These are phyloP conservation scores for Eristalinus sepulchralis DNA, from an alignment of 2,888 invertebrate species.

Conservation along the genomic window DNA sequence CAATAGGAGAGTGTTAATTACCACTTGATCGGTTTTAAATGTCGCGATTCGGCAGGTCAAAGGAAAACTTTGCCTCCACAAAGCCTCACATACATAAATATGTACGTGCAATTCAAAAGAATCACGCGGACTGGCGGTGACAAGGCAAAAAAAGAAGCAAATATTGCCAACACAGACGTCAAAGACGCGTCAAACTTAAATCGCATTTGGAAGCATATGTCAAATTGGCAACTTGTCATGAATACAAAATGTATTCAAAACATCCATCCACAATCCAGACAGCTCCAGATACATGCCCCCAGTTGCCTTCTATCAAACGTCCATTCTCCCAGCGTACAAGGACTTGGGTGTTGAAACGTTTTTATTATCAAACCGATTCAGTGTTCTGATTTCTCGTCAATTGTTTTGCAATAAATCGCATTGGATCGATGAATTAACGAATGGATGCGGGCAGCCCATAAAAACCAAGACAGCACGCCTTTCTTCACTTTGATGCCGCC, in stretches of 20 bases:
- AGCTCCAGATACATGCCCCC: background rate
- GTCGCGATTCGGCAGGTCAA: background rate
- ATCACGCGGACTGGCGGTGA: background rate
- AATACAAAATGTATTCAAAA: slow-evolving; percentile 16
- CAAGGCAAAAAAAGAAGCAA: background rate
- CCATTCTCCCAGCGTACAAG: background rate
- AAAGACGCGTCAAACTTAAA: slow-evolving; percentile 26
- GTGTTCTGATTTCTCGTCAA: slow-evolving; percentile 53
- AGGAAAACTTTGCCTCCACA: background rate
- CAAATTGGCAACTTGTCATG: slow-evolving; percentile 25
- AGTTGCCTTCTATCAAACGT: slow-evolving; percentile 4
- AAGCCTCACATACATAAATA: background rate
- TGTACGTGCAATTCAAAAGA: background rate
- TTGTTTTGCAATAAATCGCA: slow-evolving; percentile 61
- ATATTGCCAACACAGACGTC: background rate
- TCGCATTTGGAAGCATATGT: background rate
- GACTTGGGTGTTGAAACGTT: slow-evolving; percentile 50
- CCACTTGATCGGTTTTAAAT: slow-evolving; percentile 3
- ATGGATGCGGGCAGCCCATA: slow-evolving; percentile 42
- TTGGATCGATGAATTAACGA: slow-evolving; percentile 53
- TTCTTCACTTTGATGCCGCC: slow-evolving; percentile 2
- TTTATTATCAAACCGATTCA: slow-evolving; percentile 53
- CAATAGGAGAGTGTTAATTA: background rate
- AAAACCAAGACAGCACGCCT: slow-evolving; percentile 16
- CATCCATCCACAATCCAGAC: background rate